Evolutionary conservation across 2,113 vertebrate species (phyloP).

Genomic region (Ictidomys tridecemlineatus): DNA sequence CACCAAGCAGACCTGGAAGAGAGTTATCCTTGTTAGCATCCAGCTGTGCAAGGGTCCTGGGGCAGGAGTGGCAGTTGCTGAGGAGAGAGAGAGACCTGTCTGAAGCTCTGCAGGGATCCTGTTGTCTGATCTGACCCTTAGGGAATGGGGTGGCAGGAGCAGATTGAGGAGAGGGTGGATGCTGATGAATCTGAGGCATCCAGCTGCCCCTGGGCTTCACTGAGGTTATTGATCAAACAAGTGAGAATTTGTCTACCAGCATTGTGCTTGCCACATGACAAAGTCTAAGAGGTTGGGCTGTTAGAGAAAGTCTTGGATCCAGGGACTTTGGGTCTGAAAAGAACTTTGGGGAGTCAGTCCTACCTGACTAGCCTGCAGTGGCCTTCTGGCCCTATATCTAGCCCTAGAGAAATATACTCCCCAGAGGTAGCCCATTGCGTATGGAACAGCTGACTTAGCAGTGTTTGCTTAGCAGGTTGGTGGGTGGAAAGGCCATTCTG

Average conservation of each 20-base stretch:
- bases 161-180: neutral
- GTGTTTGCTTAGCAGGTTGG: neutral
- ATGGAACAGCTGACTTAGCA: neutral
- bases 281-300: neutral
- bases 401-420: neutral
- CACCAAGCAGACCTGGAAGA: neutral
- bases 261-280: neutral
- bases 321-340: neutral
- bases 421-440: neutral
- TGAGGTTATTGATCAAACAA: neutral
- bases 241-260: neutral
- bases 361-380: neutral
- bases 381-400: neutral
- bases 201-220: neutral
- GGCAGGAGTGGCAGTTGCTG: fast-evolving
- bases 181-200: neutral
- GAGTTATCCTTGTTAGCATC: neutral
- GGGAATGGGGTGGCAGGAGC: neutral
- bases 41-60: neutral
- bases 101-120: neutral
- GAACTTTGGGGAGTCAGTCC: neutral
- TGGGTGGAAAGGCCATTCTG: neutral
- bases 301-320: neutral
- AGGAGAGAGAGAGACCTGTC: neutral
- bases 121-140: neutral